Percentiles rank a stretch among this genome's conserved stretches.
These are phyloP conservation scores for Takifugu flavidus DNA, from an alignment of 2,113 vertebrate genomes.

Conservation along the genomic window DNA sequence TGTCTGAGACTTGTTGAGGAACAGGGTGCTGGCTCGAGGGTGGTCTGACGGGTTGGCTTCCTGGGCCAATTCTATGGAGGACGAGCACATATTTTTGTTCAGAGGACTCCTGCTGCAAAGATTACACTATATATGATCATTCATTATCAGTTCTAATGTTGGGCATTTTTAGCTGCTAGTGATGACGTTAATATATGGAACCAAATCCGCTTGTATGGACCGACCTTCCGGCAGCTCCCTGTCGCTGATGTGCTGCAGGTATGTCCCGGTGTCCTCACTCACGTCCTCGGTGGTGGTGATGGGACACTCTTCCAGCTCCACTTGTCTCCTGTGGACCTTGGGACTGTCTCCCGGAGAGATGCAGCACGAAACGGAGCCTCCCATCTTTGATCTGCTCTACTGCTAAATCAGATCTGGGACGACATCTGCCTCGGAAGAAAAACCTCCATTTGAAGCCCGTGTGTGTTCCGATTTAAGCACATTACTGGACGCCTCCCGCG, in stretches of 20 bases:
- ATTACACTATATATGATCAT: background rate
- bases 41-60: slow-evolving; percentile 96
- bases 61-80: slow-evolving; percentile 83
- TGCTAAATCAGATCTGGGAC: slow-evolving; percentile 4
- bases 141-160: no score
- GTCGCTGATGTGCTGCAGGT: slow-evolving; percentile 95
- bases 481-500: no score
- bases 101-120: no score
- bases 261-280: slow-evolving; percentile 85
- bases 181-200: no score
- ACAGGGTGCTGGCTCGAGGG: slow-evolving; percentile 94
- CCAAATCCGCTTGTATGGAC: background rate
- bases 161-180: no score
- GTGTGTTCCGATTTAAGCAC: no score
- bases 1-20: slow-evolving; percentile 97
- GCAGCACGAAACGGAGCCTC: slow-evolving; percentile 89
- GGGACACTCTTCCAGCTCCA: slow-evolving; percentile 77
- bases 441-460: background rate
- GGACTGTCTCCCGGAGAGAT: slow-evolving; percentile 87
- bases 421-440: background rate
- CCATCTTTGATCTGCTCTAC: slow-evolving; percentile 72
- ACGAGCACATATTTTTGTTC: background rate
- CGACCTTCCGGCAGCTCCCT: slow-evolving; percentile 88
- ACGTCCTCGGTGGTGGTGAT: slow-evolving; percentile 78
- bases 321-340: slow-evolving; percentile 69